These are phyloP conservation scores for Mola mola DNA, from an alignment of 2,113 vertebrate species.

Conservation along the genomic window DNA sequence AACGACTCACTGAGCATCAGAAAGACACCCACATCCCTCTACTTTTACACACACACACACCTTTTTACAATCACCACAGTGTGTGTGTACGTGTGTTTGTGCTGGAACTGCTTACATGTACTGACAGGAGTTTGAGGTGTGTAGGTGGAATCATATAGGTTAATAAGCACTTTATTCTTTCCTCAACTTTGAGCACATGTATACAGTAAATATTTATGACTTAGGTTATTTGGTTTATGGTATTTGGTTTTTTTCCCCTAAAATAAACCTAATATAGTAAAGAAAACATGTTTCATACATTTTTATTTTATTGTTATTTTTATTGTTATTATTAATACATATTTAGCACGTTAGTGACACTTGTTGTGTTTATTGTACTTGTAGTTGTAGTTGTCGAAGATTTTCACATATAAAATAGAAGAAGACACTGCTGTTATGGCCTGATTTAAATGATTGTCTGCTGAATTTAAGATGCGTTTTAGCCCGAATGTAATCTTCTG, in stretches of 20 bases:
- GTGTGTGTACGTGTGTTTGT: slow-evolving; percentile 23
- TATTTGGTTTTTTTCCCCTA: no score
- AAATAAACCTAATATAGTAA: no score
- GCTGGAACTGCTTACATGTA: slow-evolving; percentile 58
- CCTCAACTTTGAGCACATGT: no score
- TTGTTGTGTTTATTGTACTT: not conserved
- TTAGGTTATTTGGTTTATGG: no score
- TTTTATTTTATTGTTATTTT: no score
- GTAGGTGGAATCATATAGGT: slow-evolving; percentile 76
- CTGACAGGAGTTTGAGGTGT: slow-evolving; percentile 75
- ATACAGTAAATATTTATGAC: no score
- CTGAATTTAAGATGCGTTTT: slow-evolving; percentile 34
- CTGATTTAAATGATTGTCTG: slow-evolving; percentile 19
- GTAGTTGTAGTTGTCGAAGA: not conserved
- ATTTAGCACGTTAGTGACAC: not conserved
- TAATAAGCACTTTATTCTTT: slow-evolving; percentile 53
- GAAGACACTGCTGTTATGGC: not conserved
- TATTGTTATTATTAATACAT: no score
- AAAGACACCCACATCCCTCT: slow-evolving; percentile 66
- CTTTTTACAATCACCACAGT: slow-evolving; percentile 38
- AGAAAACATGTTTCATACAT: no score
- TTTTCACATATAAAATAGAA: not conserved
- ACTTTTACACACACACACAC: slow-evolving; percentile 51
- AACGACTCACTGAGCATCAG: slow-evolving; percentile 79
- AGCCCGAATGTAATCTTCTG: slow-evolving; percentile 31